A percentile compares a stretch with the other conserved stretches of the same genome.
phyloP scores from a whole-genome alignment of 2,888 invertebrate genomes.

The Microchrysa polita region DNA sequence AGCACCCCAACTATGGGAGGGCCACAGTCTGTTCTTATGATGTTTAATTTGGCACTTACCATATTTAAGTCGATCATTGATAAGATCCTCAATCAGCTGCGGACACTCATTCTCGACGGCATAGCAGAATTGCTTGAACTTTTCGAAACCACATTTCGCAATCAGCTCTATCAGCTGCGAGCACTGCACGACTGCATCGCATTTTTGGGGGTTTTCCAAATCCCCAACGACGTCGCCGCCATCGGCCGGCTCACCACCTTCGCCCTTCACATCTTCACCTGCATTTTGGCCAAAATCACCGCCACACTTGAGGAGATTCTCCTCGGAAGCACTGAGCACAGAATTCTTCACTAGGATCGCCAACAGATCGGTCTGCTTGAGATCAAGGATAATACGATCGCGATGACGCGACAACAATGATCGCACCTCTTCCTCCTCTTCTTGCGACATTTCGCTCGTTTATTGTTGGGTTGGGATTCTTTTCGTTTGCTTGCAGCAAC shows the following conservation, averaged over 20 bases:
- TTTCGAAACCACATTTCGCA: slow-evolving; percentile 70
- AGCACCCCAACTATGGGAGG: too few relatives aligned
- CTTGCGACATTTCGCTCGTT: slow-evolving; percentile 27
- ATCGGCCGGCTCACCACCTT: neutral
- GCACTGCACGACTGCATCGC: slow-evolving; percentile 64
- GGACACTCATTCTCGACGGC: slow-evolving; percentile 72
- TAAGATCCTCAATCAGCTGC: slow-evolving; percentile 71
- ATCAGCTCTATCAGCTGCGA: slow-evolving; percentile 71
- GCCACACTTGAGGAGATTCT: slow-evolving; percentile 65
- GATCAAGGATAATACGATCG: slow-evolving; percentile 70
- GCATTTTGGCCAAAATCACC: neutral
- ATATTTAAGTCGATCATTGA: slow-evolving; percentile 68
- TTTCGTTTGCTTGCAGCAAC: too few relatives aligned
- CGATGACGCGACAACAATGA: slow-evolving; percentile 72
- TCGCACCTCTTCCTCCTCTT: slow-evolving; percentile 67
- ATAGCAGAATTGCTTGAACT: slow-evolving; percentile 71
- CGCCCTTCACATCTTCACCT: neutral
- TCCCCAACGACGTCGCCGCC: neutral
- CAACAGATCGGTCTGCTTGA: slow-evolving; percentile 71
- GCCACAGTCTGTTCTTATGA: neutral
- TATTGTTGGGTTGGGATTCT: too few relatives aligned
- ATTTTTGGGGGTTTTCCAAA: slow-evolving; percentile 42
- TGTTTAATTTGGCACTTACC: slow-evolving; percentile 58
- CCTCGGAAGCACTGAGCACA: slow-evolving; percentile 70
- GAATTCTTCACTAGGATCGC: slow-evolving; percentile 73